Percentiles rank a stretch among this genome's conserved stretches.
Conservation (phyloP, 35 echinoderm and acorn worm genomes). For the Hemicentrotus pulcherrimus region DNA sequence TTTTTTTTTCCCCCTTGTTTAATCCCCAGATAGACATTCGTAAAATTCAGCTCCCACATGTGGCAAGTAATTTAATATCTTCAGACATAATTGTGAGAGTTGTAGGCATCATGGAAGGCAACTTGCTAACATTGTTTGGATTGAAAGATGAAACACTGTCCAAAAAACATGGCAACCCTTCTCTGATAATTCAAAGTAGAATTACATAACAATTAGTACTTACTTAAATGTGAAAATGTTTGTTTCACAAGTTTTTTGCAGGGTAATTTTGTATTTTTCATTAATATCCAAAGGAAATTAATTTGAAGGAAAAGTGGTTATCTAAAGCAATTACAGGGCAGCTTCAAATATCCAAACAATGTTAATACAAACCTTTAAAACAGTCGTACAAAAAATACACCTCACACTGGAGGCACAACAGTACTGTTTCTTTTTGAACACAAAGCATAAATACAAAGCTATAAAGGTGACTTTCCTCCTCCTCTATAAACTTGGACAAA, state of each 20-base stretch:
- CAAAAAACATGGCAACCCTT: too few relatives aligned
- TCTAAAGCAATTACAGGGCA: neutral
- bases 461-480: neutral
- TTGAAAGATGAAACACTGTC: neutral
- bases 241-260: neutral
- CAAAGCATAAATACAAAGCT: neutral
- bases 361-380: neutral
- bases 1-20: neutral
- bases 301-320: neutral
- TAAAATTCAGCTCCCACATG: neutral
- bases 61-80: neutral
- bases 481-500: neutral
- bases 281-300: neutral
- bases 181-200: too few relatives aligned
- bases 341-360: neutral
- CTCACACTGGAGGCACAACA: neutral
- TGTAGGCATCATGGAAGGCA: neutral
- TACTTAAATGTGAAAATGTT: too few relatives aligned
- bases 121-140: neutral
- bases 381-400: neutral
- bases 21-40: neutral
- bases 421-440: neutral
- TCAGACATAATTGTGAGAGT: neutral
- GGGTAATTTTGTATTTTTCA: neutral
- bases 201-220: too few relatives aligned